Evolutionary conservation across 2,797 vertebrate genomes (phyloP).

Genomic region (Hemibagrus guttatus): DNA sequence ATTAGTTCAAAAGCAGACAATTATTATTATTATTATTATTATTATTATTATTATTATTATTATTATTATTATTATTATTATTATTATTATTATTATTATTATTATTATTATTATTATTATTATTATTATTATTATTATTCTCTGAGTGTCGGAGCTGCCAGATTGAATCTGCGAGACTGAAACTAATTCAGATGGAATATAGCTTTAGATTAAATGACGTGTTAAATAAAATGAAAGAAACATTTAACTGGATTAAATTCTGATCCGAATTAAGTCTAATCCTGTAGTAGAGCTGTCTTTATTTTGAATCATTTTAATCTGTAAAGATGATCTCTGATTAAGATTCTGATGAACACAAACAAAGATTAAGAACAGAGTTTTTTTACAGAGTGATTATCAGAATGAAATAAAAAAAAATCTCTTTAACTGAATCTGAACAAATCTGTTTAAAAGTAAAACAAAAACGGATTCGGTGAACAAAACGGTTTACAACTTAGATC

Average conservation of each 20-base stretch:
- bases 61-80: slow-evolving; percentile 8
- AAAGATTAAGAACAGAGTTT: background rate
- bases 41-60: slow-evolving; percentile 1
- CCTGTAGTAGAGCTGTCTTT: background rate
- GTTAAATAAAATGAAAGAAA: background rate
- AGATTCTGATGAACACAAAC: background rate
- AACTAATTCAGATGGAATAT: slow-evolving; percentile 76
- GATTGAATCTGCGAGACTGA: slow-evolving; percentile 70
- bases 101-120: background rate
- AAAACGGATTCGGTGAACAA: background rate
- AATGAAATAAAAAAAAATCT: background rate
- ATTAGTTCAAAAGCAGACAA: background rate
- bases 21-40: slow-evolving; percentile 1
- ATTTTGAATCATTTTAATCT: too few species aligned
- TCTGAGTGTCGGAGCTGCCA: slow-evolving; percentile 65
- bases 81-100: background rate
- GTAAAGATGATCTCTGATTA: background rate
- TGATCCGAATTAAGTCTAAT: background rate
- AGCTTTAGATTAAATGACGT: background rate
- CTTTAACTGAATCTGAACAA: background rate
- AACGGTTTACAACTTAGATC: background rate
- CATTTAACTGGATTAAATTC: background rate
- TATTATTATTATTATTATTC: background rate
- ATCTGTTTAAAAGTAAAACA: background rate
- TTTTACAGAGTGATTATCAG: background rate